Percentiles rank a stretch among this genome's conserved stretches.
phyloP scores from a whole-genome alignment of 2,797 vertebrate species.

The Leuciscus waleckii region DNA sequence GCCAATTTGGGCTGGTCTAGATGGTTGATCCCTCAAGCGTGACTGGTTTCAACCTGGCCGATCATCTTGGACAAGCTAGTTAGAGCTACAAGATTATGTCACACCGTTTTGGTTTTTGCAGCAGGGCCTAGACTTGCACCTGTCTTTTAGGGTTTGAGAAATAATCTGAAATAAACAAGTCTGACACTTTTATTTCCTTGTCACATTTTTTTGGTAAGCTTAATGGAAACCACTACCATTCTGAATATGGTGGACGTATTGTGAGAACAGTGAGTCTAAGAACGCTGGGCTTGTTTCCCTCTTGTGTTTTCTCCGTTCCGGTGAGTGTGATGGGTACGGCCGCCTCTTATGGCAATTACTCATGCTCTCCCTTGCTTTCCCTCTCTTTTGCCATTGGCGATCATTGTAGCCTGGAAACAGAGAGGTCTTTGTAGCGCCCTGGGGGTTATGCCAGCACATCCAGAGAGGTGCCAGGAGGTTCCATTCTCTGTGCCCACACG shows the following conservation, averaged over 20 bases:
- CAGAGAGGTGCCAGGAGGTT: conserved; percentile 57
- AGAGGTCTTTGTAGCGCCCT: conserved; percentile 66
- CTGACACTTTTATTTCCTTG: background rate
- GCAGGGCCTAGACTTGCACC: background rate
- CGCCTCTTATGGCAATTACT: conserved; percentile 51
- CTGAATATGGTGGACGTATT: conserved; percentile 59
- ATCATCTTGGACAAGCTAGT: background rate
- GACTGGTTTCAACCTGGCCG: background rate
- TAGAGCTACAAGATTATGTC: background rate
- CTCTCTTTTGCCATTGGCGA: conserved; percentile 42
- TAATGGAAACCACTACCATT: conserved; percentile 44
- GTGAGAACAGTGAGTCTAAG: conserved; percentile 16
- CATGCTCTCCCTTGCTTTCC: conserved; percentile 47
- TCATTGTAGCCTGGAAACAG: conserved; percentile 68
- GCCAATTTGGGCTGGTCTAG: background rate
- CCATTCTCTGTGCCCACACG: conserved; percentile 43
- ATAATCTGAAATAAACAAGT: background rate
- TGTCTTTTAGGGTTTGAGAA: background rate
- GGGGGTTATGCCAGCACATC: conserved; percentile 36
- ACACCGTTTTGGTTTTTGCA: background rate
- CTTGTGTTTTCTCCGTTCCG: conserved; percentile 40
- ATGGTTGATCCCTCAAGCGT: background rate
- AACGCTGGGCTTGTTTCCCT: conserved; percentile 28
- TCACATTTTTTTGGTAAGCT: background rate
- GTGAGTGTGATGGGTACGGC: conserved; percentile 55